A percentile compares a stretch with the other conserved stretches of the same genome.
Conservation (phyloP, 2,888 invertebrate genomes). For the Latrodectus elegans region DNA sequence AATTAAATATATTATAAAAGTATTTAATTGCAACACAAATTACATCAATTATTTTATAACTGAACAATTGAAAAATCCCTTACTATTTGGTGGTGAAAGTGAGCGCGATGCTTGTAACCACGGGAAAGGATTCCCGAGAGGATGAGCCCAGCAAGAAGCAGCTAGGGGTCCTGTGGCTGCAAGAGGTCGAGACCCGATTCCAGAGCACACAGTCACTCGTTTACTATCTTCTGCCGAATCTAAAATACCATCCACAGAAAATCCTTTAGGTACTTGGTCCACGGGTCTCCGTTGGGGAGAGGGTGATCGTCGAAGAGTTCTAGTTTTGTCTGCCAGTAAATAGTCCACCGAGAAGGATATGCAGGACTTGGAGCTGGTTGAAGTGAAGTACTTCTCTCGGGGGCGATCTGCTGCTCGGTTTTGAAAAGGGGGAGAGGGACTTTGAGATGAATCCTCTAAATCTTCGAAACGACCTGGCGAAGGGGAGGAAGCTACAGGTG, state of each 20-base stretch:
- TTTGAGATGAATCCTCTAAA: constrained; percentile 41
- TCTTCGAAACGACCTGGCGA: constrained; percentile 50
- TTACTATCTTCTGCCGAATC: constrained; percentile 45
- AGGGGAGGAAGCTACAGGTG: constrained; percentile 46
- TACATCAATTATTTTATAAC: too few species aligned
- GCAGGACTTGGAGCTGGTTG: constrained; percentile 40
- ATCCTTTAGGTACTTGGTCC: constrained; percentile 40
- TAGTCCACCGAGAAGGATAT: constrained; percentile 61
- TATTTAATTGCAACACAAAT: too few species aligned
- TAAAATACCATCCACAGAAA: constrained; percentile 52
- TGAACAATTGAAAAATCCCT: background rate
- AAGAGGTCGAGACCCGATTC: constrained; percentile 44
- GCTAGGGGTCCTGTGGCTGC: constrained; percentile 28
- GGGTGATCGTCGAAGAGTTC: constrained; percentile 28
- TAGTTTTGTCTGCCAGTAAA: constrained; percentile 42
- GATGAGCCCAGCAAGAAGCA: constrained; percentile 53
- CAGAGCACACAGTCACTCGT: constrained; percentile 19
- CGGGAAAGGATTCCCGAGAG: constrained; percentile 45
- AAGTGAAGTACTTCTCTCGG: constrained; percentile 10
- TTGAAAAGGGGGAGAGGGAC: constrained; percentile 34
- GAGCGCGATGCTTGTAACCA: constrained; percentile 56
- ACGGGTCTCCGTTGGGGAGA: constrained; percentile 14
- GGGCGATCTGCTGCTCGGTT: constrained; percentile 1
- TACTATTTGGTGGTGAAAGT: constrained; percentile 50
- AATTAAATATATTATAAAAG: too few species aligned